These are phyloP conservation scores for Eulacestoma nigropectus DNA, from an alignment of 2,113 vertebrate genomes.

Conservation along the genomic window DNA sequence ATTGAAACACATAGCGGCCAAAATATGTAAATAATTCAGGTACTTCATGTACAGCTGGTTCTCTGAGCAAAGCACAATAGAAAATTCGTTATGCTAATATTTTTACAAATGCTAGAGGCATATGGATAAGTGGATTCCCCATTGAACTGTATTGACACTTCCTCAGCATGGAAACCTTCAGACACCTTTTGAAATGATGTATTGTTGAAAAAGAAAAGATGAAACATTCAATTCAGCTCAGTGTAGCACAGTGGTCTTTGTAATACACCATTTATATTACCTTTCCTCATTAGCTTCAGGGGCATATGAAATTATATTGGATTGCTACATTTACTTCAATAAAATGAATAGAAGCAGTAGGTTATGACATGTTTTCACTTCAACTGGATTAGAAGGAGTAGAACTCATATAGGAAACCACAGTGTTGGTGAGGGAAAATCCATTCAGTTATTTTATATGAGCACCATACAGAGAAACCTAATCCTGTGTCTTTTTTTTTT, in stretches of 20 bases:
- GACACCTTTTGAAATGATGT: background rate
- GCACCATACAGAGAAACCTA: background rate
- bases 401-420: background rate
- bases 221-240: background rate
- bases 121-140: background rate
- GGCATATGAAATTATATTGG: background rate
- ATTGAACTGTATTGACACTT: background rate
- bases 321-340: background rate
- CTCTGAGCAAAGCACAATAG: background rate
- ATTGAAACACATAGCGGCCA: background rate
- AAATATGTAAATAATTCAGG: background rate
- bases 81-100: background rate
- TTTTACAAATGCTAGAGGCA: background rate
- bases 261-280: background rate
- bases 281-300: background rate
- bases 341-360: background rate
- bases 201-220: background rate
- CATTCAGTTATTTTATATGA: background rate
- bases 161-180: background rate
- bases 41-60: background rate
- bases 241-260: background rate
- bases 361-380: background rate
- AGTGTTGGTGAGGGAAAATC: background rate
- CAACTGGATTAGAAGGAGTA: background rate
- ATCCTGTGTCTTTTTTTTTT: background rate